phyloP scores from a whole-genome alignment of 2,113 vertebrate species.

The Ailurus styani region DNA sequence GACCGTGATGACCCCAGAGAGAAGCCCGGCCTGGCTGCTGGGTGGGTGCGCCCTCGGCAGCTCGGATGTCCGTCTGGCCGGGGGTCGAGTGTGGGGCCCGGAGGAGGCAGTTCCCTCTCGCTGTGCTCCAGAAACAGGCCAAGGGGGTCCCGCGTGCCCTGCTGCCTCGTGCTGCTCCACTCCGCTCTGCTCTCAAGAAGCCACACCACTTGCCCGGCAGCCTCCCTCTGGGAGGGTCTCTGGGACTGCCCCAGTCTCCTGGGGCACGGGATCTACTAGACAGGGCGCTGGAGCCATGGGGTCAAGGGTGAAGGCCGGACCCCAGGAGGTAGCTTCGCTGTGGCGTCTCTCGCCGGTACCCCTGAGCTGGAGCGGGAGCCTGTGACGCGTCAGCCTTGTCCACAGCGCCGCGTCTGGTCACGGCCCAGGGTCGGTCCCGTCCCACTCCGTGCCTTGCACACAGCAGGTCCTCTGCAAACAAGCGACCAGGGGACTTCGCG shows the following conservation, averaged over 20 bases:
- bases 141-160: neutral
- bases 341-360: neutral
- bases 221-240: neutral
- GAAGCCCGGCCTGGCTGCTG: neutral
- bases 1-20: neutral
- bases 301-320: neutral
- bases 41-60: neutral
- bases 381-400: neutral
- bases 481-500: neutral
- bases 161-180: neutral
- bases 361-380: neutral
- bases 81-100: neutral
- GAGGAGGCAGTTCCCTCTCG: neutral
- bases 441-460: neutral
- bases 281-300: neutral
- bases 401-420: neutral
- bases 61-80: neutral
- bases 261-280: neutral
- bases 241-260: too few species aligned
- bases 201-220: neutral
- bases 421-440: fast-evolving
- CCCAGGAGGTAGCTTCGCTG: neutral
- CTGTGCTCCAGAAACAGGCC: neutral
- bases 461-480: neutral
- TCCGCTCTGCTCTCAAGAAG: neutral